Percentiles rank a stretch among this genome's conserved stretches.
These are phyloP conservation scores for Coilia nasus DNA, from an alignment of 2,797 vertebrate species.

Conservation along the genomic window DNA sequence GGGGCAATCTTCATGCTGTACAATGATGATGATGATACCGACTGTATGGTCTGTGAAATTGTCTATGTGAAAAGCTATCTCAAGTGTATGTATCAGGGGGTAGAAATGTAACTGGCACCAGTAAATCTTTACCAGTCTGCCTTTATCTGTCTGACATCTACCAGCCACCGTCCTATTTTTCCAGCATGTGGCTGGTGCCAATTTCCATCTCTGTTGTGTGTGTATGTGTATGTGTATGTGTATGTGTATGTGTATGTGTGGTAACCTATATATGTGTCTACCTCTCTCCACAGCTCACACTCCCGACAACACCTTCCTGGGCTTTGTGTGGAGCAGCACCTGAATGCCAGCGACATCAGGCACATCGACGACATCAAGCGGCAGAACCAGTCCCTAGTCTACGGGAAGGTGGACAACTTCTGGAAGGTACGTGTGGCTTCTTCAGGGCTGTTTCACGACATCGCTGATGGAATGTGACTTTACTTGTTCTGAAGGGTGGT, in stretches of 20 bases:
- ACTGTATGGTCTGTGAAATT: too few species aligned
- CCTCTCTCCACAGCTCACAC: slow-evolving; percentile 85
- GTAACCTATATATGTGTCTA: background rate
- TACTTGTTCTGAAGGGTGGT: too few species aligned
- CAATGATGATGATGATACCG: too few species aligned
- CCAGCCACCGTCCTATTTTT: background rate
- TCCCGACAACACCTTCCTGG: slow-evolving; percentile 98
- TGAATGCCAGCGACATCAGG: slow-evolving; percentile 94
- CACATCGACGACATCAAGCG: slow-evolving; percentile 98
- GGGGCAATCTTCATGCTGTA: too few species aligned
- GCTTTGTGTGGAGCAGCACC: slow-evolving; percentile 97
- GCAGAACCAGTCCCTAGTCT: slow-evolving; percentile 97
- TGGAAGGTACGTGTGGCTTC: slow-evolving; percentile 85
- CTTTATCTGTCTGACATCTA: background rate
- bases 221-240: background rate
- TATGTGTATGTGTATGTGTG: background rate
- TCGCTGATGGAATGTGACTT: too few species aligned
- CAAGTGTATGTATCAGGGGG: too few species aligned
- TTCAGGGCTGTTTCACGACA: background rate
- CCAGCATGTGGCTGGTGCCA: too few species aligned
- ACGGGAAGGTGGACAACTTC: slow-evolving; percentile 98
- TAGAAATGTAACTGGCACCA: too few species aligned
- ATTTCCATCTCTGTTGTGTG: background rate
- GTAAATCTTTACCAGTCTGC: too few species aligned
- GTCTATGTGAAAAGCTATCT: too few species aligned